Evolutionary conservation across 2,888 invertebrate species (phyloP), one percentile per base, ranked within the genome.

Genomic region (Lottia scabra): DNA sequence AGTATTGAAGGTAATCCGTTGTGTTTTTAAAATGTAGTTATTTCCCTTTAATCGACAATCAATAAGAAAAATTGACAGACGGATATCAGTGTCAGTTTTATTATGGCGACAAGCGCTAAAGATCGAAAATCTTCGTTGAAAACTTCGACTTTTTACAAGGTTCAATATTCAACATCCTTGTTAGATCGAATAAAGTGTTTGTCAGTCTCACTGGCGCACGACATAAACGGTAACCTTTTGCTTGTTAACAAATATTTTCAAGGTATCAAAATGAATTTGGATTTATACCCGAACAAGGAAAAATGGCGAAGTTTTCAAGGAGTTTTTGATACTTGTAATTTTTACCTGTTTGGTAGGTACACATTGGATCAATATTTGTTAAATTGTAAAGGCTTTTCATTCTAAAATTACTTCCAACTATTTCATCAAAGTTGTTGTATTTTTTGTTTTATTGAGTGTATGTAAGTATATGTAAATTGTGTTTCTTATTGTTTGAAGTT

Each of bases 181-280:
- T 38, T 43, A 23, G 68, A 69, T 69, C 68, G 68, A 69, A 69
- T 69, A 69, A 69, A 69, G 68, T 69, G 44, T 69, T 69, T 69
- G 63, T 63, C 45, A 23, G 63, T 63, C 68, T 38, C 43, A 43
- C 38, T 63, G 43, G 68, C 68, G 63, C 63, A 63, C 68, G 68
- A 69, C 68, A 69, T 63, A 69, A 62, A 44, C 63, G 26, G 62
- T 45, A 43, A 19, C 38, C n/a, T 15, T 43, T 38, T 63, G 44
- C n/a, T n/a, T 38, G 63, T 69, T 44, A 63, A 63, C 63, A 69
- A 69, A 69, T 63, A 69, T 44, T 44, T 38, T 63, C 27, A 23
- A 44, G 43, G 68, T 30, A 56, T 56, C 56, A 23, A 56, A 8
- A 56, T 19, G 56, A 56, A 56, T 56, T 56, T 56, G 56, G 56